phyloP scores from a whole-genome alignment of 2,797 vertebrate genomes.

The Rhabdomys pumilio region DNA sequence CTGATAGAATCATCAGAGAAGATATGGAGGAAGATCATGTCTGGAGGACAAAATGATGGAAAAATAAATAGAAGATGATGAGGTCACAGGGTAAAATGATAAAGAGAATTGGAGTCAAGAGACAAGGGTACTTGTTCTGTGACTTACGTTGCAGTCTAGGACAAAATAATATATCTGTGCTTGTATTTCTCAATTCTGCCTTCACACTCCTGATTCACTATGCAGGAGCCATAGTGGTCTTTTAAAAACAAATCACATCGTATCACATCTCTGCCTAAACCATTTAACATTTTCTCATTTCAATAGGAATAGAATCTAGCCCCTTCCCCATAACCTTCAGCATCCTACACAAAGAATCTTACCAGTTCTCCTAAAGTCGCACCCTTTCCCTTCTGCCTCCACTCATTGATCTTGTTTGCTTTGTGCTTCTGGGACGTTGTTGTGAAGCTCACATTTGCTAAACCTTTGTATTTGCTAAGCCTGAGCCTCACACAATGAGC shows the following conservation, averaged over 20 bases:
- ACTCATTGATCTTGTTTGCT: background rate
- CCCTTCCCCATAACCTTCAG: background rate
- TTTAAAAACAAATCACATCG: constrained; percentile 66
- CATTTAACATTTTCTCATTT: background rate
- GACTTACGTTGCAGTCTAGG: constrained; percentile 53
- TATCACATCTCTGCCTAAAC: constrained; percentile 26
- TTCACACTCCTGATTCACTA: constrained; percentile 45
- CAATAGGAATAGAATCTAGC: constrained; percentile 25
- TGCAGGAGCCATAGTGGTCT: constrained; percentile 9
- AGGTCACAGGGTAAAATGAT: constrained; percentile 70
- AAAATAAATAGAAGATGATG: constrained; percentile 79
- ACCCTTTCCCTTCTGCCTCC: background rate
- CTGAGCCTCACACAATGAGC: background rate
- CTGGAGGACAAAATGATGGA: constrained; percentile 67
- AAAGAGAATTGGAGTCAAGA: constrained; percentile 66
- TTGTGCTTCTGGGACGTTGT: background rate
- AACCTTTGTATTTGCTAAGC: background rate
- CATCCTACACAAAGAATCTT: background rate
- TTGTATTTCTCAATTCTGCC: background rate
- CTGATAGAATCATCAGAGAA: constrained; percentile 70
- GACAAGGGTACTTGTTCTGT: constrained; percentile 54
- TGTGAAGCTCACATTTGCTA: background rate
- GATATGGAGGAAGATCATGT: constrained; percentile 26
- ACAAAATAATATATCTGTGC: constrained; percentile 48
- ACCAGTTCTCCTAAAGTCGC: background rate